Base-by-base conservation (phyloP, 2,888 invertebrate genomes). In the Gisinianus flammeolus region DNA sequence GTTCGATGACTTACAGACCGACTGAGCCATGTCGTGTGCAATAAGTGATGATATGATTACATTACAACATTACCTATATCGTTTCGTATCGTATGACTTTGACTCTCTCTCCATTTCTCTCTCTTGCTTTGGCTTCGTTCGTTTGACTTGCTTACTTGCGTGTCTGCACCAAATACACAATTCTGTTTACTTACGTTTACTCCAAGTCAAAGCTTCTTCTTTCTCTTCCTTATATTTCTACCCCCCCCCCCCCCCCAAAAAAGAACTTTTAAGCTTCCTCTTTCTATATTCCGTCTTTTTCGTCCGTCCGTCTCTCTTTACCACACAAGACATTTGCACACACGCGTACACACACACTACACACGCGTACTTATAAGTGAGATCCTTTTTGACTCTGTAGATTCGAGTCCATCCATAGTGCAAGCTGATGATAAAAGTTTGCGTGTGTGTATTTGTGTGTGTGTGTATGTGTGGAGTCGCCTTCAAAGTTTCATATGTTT, bases 91-190 rank as follows among this genome's bases (percentile, higher is more conserved):
- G 44, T 6, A 44, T 44, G 44, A 6, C 44, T 44, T 44, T 44
- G 44, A 44, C 44, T 44, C 19, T 44, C 16, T 16, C 44, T 44
- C n/a, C n/a, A n/a, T n/a, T 74, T 70, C 6, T 12, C 35, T 35
- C 19, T 58, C 66, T 30, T 24, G 71, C 62, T 72, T 72, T 64
- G 52, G 71, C 62, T 72, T 72, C 69, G 52, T 35, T n/a, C 56
- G 19, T 73, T 19, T 44, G 44, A 12, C 12, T 44, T 19, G 19
- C 12, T 16, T 44, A 44, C 66, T 79, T 64, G 77, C 75, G 76
- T 78, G 75, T 76, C 66, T 74, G 76, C 71, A 78, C 64, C 73
- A 76, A 78, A 78, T 78, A 80, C 78, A 76, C 78, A 78, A 78
- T 78, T 80, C 77, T 78, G 71, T 52, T 70, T 67, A 73, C 76